Evolutionary conservation across 2,113 vertebrate genomes (phyloP).

Genomic region (Dermatemys mawii): DNA sequence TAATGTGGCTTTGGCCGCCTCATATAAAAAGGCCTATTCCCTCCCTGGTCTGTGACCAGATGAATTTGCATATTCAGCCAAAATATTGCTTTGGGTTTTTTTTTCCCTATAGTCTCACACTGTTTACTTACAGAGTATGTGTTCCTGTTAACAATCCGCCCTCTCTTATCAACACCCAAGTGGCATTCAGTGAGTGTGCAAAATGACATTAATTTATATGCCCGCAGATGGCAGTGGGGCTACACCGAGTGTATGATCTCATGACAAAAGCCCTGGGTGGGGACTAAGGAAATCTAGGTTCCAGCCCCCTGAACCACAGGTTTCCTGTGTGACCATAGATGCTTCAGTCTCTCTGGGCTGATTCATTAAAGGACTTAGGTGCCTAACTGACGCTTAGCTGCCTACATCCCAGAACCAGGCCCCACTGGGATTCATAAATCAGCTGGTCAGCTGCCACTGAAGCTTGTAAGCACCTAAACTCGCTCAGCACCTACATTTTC

Average conservation of each 20-base stretch:
- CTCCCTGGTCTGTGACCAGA: neutral
- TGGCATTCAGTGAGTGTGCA: neutral
- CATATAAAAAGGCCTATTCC: neutral
- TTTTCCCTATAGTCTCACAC: neutral
- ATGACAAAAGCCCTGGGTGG: neutral
- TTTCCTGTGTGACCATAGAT: neutral
- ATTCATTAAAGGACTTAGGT: neutral
- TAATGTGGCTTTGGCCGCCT: neutral
- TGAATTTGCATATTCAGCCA: neutral
- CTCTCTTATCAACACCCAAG: neutral
- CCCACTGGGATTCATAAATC: too few species aligned
- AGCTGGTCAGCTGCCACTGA: too few species aligned
- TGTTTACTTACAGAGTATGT: neutral
- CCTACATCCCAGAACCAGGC: too few species aligned
- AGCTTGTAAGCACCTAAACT: too few species aligned
- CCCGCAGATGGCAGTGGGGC: neutral
- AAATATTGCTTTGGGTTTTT: neutral
- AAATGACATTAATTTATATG: neutral
- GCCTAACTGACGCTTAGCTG: neutral
- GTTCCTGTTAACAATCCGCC: neutral
- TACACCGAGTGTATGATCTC: neutral
- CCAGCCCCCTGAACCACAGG: neutral
- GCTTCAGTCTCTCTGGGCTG: too few species aligned
- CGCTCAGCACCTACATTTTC: too few species aligned
- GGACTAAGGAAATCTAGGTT: neutral